phyloP scores from a whole-genome alignment of 2,888 invertebrate genomes.

The Calliopum simillimum region DNA sequence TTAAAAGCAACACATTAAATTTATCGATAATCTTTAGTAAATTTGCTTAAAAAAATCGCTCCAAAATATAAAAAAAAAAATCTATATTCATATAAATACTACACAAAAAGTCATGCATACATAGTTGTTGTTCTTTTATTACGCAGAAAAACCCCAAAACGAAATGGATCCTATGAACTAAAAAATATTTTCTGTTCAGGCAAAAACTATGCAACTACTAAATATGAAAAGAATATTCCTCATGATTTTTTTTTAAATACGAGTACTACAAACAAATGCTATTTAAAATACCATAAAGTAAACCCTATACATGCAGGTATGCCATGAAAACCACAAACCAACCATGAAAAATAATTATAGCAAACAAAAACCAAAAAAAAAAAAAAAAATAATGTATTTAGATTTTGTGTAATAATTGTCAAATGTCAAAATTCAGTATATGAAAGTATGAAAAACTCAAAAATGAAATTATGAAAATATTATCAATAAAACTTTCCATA shows the following conservation, averaged over 20 bases:
- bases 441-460: slow-evolving; percentile 5
- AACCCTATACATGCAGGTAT: neutral
- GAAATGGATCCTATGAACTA: too few relatives aligned
- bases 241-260: slow-evolving; percentile 3
- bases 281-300: too few relatives aligned
- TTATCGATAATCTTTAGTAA: too few relatives aligned
- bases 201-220: slow-evolving; percentile 25
- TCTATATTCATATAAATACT: neutral
- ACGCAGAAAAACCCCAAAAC: too few relatives aligned
- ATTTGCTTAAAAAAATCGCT: neutral
- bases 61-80: slow-evolving; percentile 8
- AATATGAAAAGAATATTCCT: slow-evolving; percentile 14
- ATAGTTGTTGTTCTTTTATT: too few relatives aligned
- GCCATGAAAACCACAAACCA: slow-evolving; percentile 4
- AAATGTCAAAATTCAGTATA: slow-evolving; percentile 31
- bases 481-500: slow-evolving; percentile 35
- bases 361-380: neutral
- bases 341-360: neutral
- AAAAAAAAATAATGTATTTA: slow-evolving; percentile 22
- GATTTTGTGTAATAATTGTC: slow-evolving; percentile 36
- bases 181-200: slow-evolving; percentile 19
- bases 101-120: too few relatives aligned
- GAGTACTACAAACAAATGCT: slow-evolving; percentile 2
- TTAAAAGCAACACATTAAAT: neutral
- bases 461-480: slow-evolving; percentile 15